Evolutionary conservation across 2,113 vertebrate species (phyloP), one percentile per base, ranked within the genome.

Genomic region (Lasiurus borealis): DNA sequence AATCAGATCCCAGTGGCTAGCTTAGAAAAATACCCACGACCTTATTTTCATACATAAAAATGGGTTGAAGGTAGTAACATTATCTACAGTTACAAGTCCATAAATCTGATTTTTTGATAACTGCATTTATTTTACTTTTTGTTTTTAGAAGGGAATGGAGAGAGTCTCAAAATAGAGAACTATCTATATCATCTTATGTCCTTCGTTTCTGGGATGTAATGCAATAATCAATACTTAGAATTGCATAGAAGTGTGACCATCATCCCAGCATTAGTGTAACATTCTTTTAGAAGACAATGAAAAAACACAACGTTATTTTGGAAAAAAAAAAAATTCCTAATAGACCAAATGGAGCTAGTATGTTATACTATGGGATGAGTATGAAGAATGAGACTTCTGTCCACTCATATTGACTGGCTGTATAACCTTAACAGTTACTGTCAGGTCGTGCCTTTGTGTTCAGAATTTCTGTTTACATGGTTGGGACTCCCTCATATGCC

Each of bases 21-120:
- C 8, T 95, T 90, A 90, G 69, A 69, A 94, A 92, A 95, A 84
- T 85, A 88, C 69, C 50, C 29, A 14, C 54, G 64, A 75, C 34
- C 21, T 93, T 80, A 62, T 64, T 64, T 83, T 90, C 86, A n/a
- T 71, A 68, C 18, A 15, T 90, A 66, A 89, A 93, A 62, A 16
- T 54, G 66, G 66, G 31, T 69, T 93, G 90, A 81, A 91, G 36
- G 25, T 91, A 46, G 64, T 44, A 10, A 27, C 46, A 54, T 84
- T n/a, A 57, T 31, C 66, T 75, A 31, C 27, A 27, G 46, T 88
- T 50, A 64, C 10, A 76, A 5, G 75, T 88, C 44, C 54, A 52
- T 89, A 85, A 88, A 31, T 34, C 25, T 84, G 12, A 48, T 76
- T 34, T 40, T 89, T 48, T 73, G 76, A 82, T 82, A 89, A 93